Evolutionary conservation across 2,797 vertebrate species (phyloP), one percentile per base, ranked within the genome.

Genomic region (Channallabes apus): DNA sequence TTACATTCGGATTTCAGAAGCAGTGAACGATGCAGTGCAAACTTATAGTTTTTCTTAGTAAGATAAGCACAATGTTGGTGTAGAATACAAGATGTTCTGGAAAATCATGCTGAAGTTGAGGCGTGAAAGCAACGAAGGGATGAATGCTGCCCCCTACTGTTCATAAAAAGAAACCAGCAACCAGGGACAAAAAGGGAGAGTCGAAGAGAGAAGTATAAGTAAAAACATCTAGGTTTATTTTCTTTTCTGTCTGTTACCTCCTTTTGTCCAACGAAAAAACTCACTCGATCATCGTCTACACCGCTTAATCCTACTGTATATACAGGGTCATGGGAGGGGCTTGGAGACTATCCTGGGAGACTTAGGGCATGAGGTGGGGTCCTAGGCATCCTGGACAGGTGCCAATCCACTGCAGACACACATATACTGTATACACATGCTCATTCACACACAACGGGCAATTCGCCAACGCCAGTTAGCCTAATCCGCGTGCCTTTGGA

Each of bases 121-220:
- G 12, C 59, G n/a, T 24, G 20, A 61, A 41, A 80, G 62, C 82
- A 86, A 61, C 78, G 54, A 29, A 80, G 80, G 65, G 77, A 69
- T 71, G 69, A 82, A 59, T 65, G 82, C 76, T 84, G 82, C 89
- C 88, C 88, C 86, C 88, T 89, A 67, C 88, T 89, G 90, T 86
- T 86, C 38, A 11, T 79, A 77, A 58, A 3, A 54, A 68, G 65
- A 3, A 54, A 68, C 32, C 3, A 82, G 29, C 7, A 64, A 80
- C 7, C 14, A 22, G n/a, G n/a, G 29, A 58, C 4, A 58, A 58
- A 22, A 24, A 61, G 12, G 22, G 15, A 32, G 51, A 5, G 12
- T 51, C n/a, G 24, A 27, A 14, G 29, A 58, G 8, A 77, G n/a
- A 18, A 29, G 15, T 1, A 20, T 18, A 35, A 73, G n/a, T 12